Evolutionary conservation across 2,888 invertebrate genomes (phyloP), one percentile per base, ranked within the genome.

Genomic region (Sarcophaga variegata): DNA sequence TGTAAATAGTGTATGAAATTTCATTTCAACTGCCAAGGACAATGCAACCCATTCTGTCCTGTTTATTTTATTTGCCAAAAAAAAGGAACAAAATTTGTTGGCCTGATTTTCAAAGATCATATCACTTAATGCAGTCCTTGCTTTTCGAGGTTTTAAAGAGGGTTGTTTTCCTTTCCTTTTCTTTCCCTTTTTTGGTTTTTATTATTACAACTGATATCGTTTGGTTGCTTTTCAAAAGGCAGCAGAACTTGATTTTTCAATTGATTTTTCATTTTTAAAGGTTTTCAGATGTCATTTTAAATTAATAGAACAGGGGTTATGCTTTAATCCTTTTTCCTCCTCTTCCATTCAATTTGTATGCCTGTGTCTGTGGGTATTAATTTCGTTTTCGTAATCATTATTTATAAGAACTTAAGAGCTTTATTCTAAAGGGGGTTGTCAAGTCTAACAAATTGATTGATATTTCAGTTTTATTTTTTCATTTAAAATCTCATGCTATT

Each of bases 211-310:
- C 80, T 84, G 80, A 47, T 75, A 47, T 60, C 66, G 64, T 60
- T 80, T 70, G 60, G n/a, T 80, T 37, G 37, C 62, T 69, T 84
- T 22, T 22, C 67, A 75, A 59, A 22, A 17, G 17, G 14, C 54
- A 49, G 14, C 1, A 14, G 69, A 84, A 84, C 81, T 88, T 88
- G 88, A 88, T 88, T 88, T 88, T 88, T 88, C 88, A 88, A 88
- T 88, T 88, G 88, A 86, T 88, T 84, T 88, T 86, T 82, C 71
- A 76, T 84, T 80, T 71, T 79, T 0, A 0, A 79, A 71, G 62
- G 3, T 62, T 64, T 62, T 60, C 70, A 59, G 20, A 49, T 80
- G 84, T 80, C 83, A 80, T 80, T 80, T 76, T n/a, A 66, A 62
- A 72, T 66, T 81, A 17, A 27, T 6, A 70, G 62, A 81, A 62